phyloP scores from a whole-genome alignment of 30 jellyfish, hydroid and myxozoan species.

The Aurelia sp. region DNA sequence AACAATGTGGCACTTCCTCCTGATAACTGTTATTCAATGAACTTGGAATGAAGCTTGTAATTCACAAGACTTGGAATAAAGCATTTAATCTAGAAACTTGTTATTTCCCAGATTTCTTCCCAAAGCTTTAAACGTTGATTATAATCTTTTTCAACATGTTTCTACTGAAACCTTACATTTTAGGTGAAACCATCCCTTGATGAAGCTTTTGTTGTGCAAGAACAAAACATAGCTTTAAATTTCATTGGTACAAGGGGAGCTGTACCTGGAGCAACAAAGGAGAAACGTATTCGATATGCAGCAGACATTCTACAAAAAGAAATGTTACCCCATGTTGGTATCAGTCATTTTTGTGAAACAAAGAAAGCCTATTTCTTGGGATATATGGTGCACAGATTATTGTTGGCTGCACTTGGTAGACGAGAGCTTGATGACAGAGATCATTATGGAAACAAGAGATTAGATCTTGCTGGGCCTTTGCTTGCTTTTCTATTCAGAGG shows the following conservation, averaged over 20 bases:
- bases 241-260: constrained; percentile 99
- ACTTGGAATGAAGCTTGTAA: too few species aligned
- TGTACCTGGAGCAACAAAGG: constrained; percentile 99
- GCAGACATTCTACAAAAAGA: constrained; percentile 98
- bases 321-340: constrained; percentile 99
- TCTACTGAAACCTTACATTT: not conserved
- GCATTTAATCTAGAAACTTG: too few species aligned
- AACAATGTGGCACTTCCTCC: too few species aligned
- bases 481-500: constrained; percentile 98
- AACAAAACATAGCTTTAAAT: constrained; percentile 98
- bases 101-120: too few species aligned
- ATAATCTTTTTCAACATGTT: too few species aligned
- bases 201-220: constrained; percentile 99
- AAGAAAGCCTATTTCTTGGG: constrained; percentile 99
- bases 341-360: constrained; percentile 99
- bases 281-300: constrained; percentile 95
- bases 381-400: constrained; percentile 98
- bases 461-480: constrained; percentile 99
- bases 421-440: constrained; percentile 99
- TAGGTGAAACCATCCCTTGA: constrained; percentile 99
- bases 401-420: constrained; percentile 97
- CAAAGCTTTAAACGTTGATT: too few species aligned
- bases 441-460: constrained; percentile 99
- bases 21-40: too few species aligned
- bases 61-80: too few species aligned